A percentile compares a stretch with the other conserved stretches of the same genome.
These are phyloP conservation scores for Tenebrosternarchus preto DNA, from an alignment of 2,113 vertebrate species.

Conservation along the genomic window DNA sequence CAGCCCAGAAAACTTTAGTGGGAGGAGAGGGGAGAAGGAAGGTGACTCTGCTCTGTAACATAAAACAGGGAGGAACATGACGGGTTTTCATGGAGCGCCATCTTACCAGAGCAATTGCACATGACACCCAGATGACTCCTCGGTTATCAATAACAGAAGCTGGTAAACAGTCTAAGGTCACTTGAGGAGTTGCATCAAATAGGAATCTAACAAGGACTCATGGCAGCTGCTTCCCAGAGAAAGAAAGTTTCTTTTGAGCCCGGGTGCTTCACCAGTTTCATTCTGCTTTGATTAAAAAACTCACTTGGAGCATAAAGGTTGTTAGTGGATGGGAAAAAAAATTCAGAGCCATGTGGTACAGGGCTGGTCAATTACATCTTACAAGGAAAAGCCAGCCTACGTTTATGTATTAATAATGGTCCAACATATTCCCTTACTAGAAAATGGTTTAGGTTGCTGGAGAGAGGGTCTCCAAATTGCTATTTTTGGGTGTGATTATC, in stretches of 20 bases:
- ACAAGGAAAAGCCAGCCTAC: conserved; percentile 52
- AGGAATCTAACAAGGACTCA: conserved; percentile 70
- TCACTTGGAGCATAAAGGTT: conserved; percentile 44
- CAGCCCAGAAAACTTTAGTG: conserved; percentile 12
- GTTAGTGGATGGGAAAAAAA: conserved; percentile 62
- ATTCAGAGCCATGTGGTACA: conserved; percentile 65
- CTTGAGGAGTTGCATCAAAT: conserved; percentile 60
- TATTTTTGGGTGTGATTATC: neutral
- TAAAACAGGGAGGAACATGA: conserved; percentile 64
- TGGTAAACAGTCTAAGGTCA: conserved; percentile 68
- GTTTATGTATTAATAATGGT: conserved; percentile 66
- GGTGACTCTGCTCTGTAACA: conserved; percentile 21
- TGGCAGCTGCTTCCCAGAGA: neutral
- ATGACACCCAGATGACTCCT: conserved; percentile 67
- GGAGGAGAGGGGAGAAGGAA: conserved; percentile 1
- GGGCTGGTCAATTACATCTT: conserved; percentile 65
- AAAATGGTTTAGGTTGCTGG: conserved; percentile 66
- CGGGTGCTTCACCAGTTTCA: conserved; percentile 18
- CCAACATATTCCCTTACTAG: conserved; percentile 66
- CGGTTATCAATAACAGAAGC: conserved; percentile 72
- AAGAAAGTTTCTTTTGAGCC: neutral
- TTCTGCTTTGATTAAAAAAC: conserved; percentile 38
- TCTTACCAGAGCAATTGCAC: conserved; percentile 63
- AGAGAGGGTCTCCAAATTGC: neutral
- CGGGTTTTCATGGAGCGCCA: conserved; percentile 63